These are phyloP conservation scores for Steinernema hermaphroditum DNA, from an alignment of 2,888 invertebrate species.

Conservation along the genomic window DNA sequence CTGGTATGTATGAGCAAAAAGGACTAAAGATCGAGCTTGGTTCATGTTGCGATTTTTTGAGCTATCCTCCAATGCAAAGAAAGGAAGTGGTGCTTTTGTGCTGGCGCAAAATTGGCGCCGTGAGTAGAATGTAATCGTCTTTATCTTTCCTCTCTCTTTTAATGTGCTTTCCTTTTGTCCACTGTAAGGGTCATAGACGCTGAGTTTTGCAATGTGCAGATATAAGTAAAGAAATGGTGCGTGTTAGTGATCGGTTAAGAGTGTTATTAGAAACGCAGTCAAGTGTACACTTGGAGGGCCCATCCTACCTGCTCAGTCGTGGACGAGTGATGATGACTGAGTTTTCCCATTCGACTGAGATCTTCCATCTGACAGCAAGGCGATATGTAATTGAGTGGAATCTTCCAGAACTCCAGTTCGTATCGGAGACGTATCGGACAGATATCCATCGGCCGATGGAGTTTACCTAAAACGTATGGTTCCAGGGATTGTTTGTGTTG, in stretches of 20 bases:
- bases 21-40: too few species aligned
- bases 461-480: constrained; percentile 43
- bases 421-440: constrained; percentile 62
- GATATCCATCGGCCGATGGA: constrained; percentile 64
- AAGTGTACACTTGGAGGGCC: too few species aligned
- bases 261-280: too few species aligned
- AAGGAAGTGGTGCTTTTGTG: too few species aligned
- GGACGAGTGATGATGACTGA: neutral
- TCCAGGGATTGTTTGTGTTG: neutral
- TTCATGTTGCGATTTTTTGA: too few species aligned
- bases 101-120: too few species aligned
- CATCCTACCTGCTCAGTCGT: constrained; percentile 10
- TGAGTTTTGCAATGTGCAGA: too few species aligned
- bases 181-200: neutral
- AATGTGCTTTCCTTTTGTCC: neutral
- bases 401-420: constrained; percentile 64
- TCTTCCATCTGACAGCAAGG: constrained; percentile 52
- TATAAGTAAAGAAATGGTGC: too few species aligned
- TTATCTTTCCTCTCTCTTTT: neutral
- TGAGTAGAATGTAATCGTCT: too few species aligned
- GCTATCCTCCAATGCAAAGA: too few species aligned
- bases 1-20: neutral
- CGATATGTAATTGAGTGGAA: constrained; percentile 49
- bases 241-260: too few species aligned
- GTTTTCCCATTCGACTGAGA: constrained; percentile 14